Conservation (phyloP, 2,888 invertebrate genomes). For the Panopea generosa region DNA sequence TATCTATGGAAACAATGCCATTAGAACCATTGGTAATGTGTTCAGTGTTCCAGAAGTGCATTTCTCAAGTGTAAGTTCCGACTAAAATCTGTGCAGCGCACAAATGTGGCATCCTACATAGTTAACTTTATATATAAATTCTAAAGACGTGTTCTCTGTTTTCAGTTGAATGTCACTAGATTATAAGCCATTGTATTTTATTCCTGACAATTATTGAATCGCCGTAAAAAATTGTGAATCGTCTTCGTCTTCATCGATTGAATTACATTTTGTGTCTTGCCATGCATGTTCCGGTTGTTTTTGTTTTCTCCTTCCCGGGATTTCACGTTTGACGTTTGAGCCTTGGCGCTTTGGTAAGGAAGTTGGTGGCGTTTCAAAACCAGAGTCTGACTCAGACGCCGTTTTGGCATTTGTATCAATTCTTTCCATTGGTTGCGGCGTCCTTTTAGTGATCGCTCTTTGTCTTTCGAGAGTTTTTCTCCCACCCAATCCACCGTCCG, state of each 20-base stretch:
- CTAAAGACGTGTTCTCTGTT: too few relatives aligned
- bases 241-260: constrained; percentile 61
- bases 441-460: constrained; percentile 9
- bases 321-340: constrained; percentile 24
- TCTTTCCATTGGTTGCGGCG: not conserved
- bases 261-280: constrained; percentile 62
- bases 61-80: too few relatives aligned
- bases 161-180: too few relatives aligned
- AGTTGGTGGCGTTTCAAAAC: not conserved
- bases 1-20: too few relatives aligned
- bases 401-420: not conserved
- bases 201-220: too few relatives aligned
- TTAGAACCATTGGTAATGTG: too few relatives aligned
- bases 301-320: constrained; percentile 55
- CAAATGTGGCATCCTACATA: too few relatives aligned
- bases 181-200: too few relatives aligned
- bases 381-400: not conserved
- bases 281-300: constrained; percentile 49
- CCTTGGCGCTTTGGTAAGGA: not conserved
- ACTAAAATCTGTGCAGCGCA: too few relatives aligned
- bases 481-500: constrained; percentile 1
- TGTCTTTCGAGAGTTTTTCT: constrained; percentile 14
- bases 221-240: constrained; percentile 60
- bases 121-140: too few relatives aligned
- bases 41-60: too few relatives aligned